Conservation (phyloP, 2,113 vertebrate species). For the Desmodus rotundus region DNA sequence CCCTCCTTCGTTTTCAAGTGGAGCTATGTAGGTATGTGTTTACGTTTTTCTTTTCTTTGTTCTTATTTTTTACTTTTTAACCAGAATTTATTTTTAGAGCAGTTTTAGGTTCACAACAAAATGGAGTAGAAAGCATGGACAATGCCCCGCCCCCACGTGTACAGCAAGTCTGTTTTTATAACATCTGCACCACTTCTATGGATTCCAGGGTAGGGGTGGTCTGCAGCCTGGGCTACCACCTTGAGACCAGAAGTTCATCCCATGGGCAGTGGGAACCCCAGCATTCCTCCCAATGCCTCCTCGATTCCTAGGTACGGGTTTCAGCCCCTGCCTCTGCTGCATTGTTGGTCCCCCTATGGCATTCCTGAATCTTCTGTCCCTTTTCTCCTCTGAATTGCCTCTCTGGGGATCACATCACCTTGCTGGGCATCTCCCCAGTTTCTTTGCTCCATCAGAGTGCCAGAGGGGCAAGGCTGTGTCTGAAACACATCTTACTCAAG, state of each 20-base stretch:
- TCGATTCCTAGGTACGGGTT: background rate
- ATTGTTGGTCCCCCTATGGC: background rate
- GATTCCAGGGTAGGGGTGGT: background rate
- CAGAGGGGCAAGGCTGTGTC: background rate
- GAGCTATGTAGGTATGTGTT: background rate
- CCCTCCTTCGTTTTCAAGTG: background rate
- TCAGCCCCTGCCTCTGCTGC: background rate
- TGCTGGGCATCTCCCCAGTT: background rate
- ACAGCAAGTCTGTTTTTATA: background rate
- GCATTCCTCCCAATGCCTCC: background rate
- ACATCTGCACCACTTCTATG: background rate
- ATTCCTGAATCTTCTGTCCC: background rate
- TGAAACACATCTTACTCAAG: background rate
- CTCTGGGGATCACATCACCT: background rate
- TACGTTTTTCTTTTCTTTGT: background rate
- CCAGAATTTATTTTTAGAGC: background rate
- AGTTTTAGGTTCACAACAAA: background rate
- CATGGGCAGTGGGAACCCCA: background rate
- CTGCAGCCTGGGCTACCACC: background rate
- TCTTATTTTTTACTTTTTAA: background rate
- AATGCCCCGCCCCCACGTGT: background rate
- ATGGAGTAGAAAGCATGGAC: background rate
- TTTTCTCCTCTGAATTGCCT: background rate
- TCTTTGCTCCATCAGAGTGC: background rate
- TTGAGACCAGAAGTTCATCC: background rate